Evolutionary conservation across 2,113 vertebrate species (phyloP).

Genomic region (Trichechus manatus): DNA sequence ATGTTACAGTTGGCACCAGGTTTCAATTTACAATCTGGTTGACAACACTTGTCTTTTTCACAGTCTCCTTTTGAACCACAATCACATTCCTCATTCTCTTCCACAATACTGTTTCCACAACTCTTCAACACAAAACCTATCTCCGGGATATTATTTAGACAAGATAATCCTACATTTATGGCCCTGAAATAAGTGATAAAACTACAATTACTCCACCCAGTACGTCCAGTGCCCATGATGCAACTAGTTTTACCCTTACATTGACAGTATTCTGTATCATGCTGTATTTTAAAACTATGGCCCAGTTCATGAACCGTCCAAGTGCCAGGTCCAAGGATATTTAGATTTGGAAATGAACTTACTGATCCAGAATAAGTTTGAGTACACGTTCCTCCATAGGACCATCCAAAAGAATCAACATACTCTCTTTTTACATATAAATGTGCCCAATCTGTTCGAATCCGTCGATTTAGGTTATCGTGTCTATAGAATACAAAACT

Average conservation of each 20-base stretch:
- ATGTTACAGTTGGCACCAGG: constrained; percentile 59
- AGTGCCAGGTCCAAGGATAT: not conserved
- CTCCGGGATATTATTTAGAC: constrained; percentile 61
- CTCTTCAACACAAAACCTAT: not conserved
- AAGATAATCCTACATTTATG: accelerated
- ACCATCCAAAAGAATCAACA: accelerated
- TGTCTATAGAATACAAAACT: constrained; percentile 3
- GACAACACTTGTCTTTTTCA: constrained; percentile 15
- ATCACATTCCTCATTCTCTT: constrained; percentile 75
- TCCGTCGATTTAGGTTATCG: accelerated
- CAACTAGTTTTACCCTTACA: not conserved
- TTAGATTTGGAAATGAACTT: not conserved
- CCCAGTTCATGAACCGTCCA: not conserved
- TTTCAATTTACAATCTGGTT: constrained; percentile 50
- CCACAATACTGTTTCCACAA: constrained; percentile 77
- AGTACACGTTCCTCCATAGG: not conserved
- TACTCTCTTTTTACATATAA: constrained; percentile 41
- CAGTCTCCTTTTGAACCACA: not conserved
- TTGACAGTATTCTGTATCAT: not conserved
- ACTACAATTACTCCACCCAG: constrained; percentile 76
- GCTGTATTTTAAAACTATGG: not conserved
- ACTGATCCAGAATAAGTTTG: accelerated
- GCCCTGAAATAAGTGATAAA: not conserved
- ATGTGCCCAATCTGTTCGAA: not conserved
- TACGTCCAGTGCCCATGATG: constrained; percentile 59